A percentile compares a stretch with the other conserved stretches of the same genome.
Evolutionary conservation across 2,113 vertebrate species (phyloP).

Genomic region (Corapipo altera): DNA sequence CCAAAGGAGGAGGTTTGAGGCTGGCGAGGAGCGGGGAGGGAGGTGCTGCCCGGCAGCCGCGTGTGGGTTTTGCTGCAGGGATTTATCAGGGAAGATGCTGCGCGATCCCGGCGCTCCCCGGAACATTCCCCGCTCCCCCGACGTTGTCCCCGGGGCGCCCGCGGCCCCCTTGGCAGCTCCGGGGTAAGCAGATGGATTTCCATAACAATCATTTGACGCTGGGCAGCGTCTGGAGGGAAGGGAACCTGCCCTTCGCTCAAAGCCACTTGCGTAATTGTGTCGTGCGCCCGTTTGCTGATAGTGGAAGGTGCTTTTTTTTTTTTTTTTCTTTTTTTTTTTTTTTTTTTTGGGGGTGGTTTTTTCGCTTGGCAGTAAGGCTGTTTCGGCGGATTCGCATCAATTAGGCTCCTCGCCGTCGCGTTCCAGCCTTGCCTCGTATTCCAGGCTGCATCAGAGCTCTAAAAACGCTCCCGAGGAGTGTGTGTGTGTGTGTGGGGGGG

Average conservation of each 20-base stretch:
- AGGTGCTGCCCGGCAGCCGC: not conserved
- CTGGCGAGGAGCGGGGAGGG: not conserved
- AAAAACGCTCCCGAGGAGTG: not conserved
- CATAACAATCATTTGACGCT: not conserved
- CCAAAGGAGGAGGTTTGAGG: not conserved
- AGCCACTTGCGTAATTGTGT: slow-evolving; percentile 26
- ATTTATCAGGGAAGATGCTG: slow-evolving; percentile 40
- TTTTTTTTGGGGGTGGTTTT: not conserved
- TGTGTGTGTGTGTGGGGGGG: no score
- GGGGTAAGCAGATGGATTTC: not conserved
- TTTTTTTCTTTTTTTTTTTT: not conserved
- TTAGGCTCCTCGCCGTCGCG: not conserved
- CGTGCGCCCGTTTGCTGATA: not conserved
- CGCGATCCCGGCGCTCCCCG: not conserved
- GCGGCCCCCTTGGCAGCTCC: not conserved
- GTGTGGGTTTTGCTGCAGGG: slow-evolving; percentile 55
- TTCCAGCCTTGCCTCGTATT: not conserved
- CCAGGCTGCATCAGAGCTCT: not conserved
- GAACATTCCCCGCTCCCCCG: not conserved
- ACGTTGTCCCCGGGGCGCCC: not conserved
- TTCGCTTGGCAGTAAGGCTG: not conserved
- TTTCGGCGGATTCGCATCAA: not conserved
- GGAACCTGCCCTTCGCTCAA: not conserved
- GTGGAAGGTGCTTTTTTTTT: not conserved
- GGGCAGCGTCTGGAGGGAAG: not conserved